Evolutionary conservation across 1,140 invertebrate genomes (phyloP), one percentile per base, ranked within the genome.

Genomic region (Heterodera carotae): DNA sequence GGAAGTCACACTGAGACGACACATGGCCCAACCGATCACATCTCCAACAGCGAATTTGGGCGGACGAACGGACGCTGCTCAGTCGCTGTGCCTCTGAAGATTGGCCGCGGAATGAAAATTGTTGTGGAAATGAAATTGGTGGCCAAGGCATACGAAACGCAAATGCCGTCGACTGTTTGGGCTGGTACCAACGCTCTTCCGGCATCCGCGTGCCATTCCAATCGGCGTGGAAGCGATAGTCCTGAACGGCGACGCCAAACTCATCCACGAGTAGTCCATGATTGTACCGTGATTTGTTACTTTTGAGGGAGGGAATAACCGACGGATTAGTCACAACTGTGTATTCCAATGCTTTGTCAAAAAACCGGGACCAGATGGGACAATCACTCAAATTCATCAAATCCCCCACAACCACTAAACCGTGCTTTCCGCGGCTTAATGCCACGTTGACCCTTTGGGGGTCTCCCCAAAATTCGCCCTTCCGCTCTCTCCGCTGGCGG

Each of bases 381-480:
- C 67, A n/a, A 5, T 36, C 7, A 7, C 34, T 25, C 7, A 36
- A 25, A 8, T 39, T 7, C n/a, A 69, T 8, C 0, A 69, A 29
- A 7, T 69, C 25, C 7, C 67, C 67, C 2, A 69, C 10, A 7
- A 69, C 27, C 2, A 69, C 27, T 10, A 69, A 2, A 6, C 67
- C 67, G 29, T 29, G n/a, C 27, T 48, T 69, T 1, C 67, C 67
- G 8, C 67, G n/a, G 10, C 67, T 69, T n/a, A 69, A 48, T 0
- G 67, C 67, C 18, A 69, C 67, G 25, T 69, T 69, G 8, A 69
- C 67, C 6, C 67, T 4, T 31, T 48, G n/a, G 22, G 34, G 7
- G 25, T 69, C 67, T 7, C 43, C 43, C 67, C 67, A 69, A 31
- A 69, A 69, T 7, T 36, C 67, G 25, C 2, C 10, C 7, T 48